Base-by-base conservation (phyloP, 1,140 invertebrate genomes). In the Drosophila tristis region DNA sequence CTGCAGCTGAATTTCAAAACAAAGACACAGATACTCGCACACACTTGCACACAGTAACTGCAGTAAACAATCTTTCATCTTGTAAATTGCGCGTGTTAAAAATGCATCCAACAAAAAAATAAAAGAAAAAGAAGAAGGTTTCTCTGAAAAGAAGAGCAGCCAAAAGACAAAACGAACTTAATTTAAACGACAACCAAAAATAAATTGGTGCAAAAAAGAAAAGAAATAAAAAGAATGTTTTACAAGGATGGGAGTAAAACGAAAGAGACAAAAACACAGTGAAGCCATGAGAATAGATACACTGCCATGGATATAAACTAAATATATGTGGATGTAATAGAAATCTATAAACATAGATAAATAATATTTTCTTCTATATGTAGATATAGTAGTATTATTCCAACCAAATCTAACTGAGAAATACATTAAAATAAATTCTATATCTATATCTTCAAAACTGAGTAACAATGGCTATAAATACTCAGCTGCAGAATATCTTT, bases 141-240 rank as follows among this genome's bases (percentile, higher is more conserved):
- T 39, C 35, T 39, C 50, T 8, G 35, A 63, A 61, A 62, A 56
- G 35, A 13, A 39, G 4, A 39, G 35, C 35, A 39, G 5, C 35
- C 29, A 29, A 56, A 20, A 53, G 45, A 63, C 49, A 60, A 78
- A 76, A 66, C 60, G 48, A 76, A 78, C 71, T 86, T 78, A 75
- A 87, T 79, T 82, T 76, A 67, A 76, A 57, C 39, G 56, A 65
- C 63, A 44, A 80, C 53, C 43, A 64, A 71, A 71, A 80, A 74
- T 25, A 70, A 74, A 81, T 76, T n/a, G 68, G 26, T 67, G 48
- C 25, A 55, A 80, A 76, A 67, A 74, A 39, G 0, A 29, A 7
- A 29, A 29, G 6, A 2, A 29, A 39, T 4, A 5, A 31, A 0
- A 62, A 29, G 0, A 16, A 20, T 16, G 29, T 43, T 59, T 67